Percentiles rank a stretch among this genome's conserved stretches.
These are phyloP conservation scores for Nilaparvata lugens DNA, from an alignment of 1,140 invertebrate genomes.

Conservation along the genomic window DNA sequence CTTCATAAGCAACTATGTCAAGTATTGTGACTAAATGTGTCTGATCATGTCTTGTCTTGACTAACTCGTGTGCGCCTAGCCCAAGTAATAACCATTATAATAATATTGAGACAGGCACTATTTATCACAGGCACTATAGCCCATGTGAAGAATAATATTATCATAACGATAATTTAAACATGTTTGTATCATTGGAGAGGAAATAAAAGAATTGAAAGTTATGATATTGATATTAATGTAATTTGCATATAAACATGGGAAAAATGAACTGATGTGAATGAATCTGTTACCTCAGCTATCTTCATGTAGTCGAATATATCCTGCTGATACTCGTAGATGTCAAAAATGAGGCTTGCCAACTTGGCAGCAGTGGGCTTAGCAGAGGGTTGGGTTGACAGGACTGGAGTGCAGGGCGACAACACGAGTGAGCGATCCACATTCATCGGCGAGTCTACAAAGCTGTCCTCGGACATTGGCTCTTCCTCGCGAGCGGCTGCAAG, in stretches of 20 bases:
- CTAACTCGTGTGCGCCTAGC: too few species aligned
- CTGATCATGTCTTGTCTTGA: too few species aligned
- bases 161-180: too few species aligned
- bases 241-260: not conserved
- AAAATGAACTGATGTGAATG: not conserved
- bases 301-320: constrained; percentile 76
- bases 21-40: too few species aligned
- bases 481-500: constrained; percentile 26
- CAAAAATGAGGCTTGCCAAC: constrained; percentile 45
- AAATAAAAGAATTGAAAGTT: too few species aligned
- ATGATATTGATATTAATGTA: too few species aligned
- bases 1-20: too few species aligned
- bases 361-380: constrained; percentile 22
- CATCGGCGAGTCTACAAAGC: constrained; percentile 29
- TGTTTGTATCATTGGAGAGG: too few species aligned
- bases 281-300: constrained; percentile 56
- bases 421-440: constrained; percentile 28
- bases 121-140: too few species aligned
- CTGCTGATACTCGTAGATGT: constrained; percentile 64
- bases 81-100: too few species aligned
- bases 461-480: constrained; percentile 41
- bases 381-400: constrained; percentile 13
- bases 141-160: too few species aligned
- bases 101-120: too few species aligned
- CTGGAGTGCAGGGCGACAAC: not conserved